Evolutionary conservation across 1,140 invertebrate species (phyloP), one percentile per base, ranked within the genome.

Genomic region (Callitettix versicolor): DNA sequence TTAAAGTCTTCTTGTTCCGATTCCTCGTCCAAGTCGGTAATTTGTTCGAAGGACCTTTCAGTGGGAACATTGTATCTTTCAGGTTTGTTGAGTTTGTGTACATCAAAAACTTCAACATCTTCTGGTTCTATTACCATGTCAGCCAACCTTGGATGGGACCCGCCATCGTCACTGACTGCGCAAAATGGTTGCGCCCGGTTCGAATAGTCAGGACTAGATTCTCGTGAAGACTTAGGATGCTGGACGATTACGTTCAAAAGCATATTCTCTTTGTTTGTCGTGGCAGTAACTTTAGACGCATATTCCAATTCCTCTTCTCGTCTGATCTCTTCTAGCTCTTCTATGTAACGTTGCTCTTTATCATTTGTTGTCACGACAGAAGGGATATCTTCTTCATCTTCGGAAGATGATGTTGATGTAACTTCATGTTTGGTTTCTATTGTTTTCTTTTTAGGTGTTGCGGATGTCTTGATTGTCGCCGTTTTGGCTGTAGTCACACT

Each of bases 121-220:
- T 85, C 82, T 12, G 83, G 82, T 72, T 85, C 82, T 64, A 73
- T 78, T 1, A 85, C 76, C 59, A 77, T 73, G 67, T 86, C 82
- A 3, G 83, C 82, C 65, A 81, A 83, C 56, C 82, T 72, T 11
- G 79, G 80, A 49, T 72, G 55, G 12, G 44, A 48, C 17, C 56
- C 76, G 30, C 76, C 77, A 58, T 80, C 77, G 46, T 79, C 72
- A 53, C 73, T 69, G 15, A 66, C 63, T 22, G 73, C 72, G 22
- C 72, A 71, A 42, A 57, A 53, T 1, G 59, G 55, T 14, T 52
- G 47, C n/a, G 33, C 17, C 9, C 42, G 21, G 22, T 42, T 50
- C 4, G 58, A 53, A 9, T 59, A 42, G 2, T 60, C 59, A 5
- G 82, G 82, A 11, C 81, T 81, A 18, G 79, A 81, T 65, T 85